Conservation (phyloP, 2,888 invertebrate genomes). For the Acrobasis repandana region DNA sequence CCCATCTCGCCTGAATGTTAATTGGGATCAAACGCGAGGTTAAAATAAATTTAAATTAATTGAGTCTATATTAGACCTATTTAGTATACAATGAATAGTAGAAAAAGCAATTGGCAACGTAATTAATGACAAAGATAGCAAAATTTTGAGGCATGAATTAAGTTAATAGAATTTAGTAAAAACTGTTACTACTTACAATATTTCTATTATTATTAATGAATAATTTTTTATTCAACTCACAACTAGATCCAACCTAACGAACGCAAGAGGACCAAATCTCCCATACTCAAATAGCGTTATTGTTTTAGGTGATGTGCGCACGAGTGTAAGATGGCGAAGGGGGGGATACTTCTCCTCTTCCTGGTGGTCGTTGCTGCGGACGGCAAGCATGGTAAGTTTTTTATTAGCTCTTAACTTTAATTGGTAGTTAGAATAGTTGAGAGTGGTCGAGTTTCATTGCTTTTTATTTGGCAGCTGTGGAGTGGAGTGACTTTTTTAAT, state of each 20-base stretch:
- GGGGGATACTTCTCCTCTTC: constrained; percentile 73
- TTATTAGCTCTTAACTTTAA: constrained; percentile 17
- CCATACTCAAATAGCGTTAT: constrained; percentile 65
- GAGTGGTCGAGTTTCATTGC: constrained; percentile 2
- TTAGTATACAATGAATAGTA: too few species aligned
- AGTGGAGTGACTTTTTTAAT: background rate
- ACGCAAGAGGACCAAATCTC: background rate
- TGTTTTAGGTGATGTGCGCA: constrained; percentile 80
- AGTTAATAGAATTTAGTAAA: too few species aligned
- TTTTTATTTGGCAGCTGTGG: background rate
- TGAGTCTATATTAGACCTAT: too few species aligned
- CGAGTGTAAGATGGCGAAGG: constrained; percentile 71
- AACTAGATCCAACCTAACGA: background rate
- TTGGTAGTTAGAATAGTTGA: constrained; percentile 14
- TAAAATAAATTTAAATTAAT: too few species aligned
- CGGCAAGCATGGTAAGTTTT: constrained; percentile 72
- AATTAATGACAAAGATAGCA: too few species aligned
- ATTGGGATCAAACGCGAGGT: too few species aligned
- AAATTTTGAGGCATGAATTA: too few species aligned
- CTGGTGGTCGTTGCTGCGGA: constrained; percentile 75
- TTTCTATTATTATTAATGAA: background rate
- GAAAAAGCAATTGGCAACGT: too few species aligned
- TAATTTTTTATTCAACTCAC: background rate
- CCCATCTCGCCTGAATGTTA: too few species aligned
- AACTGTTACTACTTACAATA: too few species aligned